Evolutionary conservation across 1,140 invertebrate genomes (phyloP), one percentile per base, ranked within the genome.

Genomic region (Olivierus martensii): DNA sequence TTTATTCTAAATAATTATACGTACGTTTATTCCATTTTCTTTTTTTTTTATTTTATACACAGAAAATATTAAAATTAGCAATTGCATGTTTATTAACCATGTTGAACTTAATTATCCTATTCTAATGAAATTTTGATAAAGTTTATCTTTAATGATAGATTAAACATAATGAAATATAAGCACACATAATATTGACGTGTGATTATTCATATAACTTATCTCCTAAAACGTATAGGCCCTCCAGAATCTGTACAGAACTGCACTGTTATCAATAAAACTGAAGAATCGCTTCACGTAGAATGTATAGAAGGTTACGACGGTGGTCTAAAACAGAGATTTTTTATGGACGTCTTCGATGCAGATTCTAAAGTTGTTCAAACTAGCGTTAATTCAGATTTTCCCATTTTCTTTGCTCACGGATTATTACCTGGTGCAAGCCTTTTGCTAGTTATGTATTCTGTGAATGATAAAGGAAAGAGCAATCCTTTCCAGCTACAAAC

Each of bases 261-360:
- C 70, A 86, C 86, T 0, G 77, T 90, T n/a, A 77, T 80, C 46
- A 91, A 91, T 67, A 84, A 87, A 65, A 90, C 84, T 46, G 77
- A 80, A 53, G 83, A 89, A 61, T 82, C 84, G 0, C 68, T 87
- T 47, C 76, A 81, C 59, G 78, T 88, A 17, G 79, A 83, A 56
- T 88, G 84, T 63, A 71, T 76, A 0, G 84, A 87, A 68, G 84
- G 84, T 11, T 89, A 88, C 66, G 85, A 90, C 59, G 87, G 87
- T 7, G 87, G 87, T 0, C 70, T 91, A 12, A 74, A 76, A 22
- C 87, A 91, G 66, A 76, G 79, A 45, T 91, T 89, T 67, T 71
- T 83, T 37, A 68, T 90, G 46, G 85, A 90, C 66, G 84, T 85
- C 1, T 77, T 78, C 28, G 75, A 79, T 65, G 73, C 64, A 7